Evolutionary conservation across 2,113 vertebrate species (phyloP), one percentile per base, ranked within the genome.

Genomic region (Tachysurus vachellii): DNA sequence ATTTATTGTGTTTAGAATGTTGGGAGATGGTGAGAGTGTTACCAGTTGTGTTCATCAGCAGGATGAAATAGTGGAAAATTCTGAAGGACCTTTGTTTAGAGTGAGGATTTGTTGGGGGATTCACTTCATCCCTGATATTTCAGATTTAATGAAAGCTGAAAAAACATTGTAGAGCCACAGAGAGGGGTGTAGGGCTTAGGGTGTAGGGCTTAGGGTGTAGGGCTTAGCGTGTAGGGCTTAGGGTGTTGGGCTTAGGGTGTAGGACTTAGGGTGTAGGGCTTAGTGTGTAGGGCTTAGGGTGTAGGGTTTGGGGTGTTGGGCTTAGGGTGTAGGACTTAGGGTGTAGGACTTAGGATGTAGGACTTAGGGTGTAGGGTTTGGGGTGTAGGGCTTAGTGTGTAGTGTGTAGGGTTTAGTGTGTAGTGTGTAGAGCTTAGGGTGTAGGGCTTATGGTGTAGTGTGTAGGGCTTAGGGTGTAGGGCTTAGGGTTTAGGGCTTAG

Each of bases 1-100:
- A 82, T 82, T 82, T 82, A 36, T 16, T 82, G 80, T 82, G 80
- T 82, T 82, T 82, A 82, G 56, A 82, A 82, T 2, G 57, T 82
- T 82, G 57, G 53, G 79, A 56, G 79, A 80, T 80, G 47, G 75
- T 36, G 77, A 80, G 59, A 57, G 80, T 82, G 80, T 44, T 82
- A 44, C 80, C 80, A 82, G 57, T 82, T 82, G 79, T 80, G 79
- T 64, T 82, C 80, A 36, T 82, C 57, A 62, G 80, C 19, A 26
- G 56, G 57, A 82, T 44, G 57, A 44, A 82, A 61, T 82, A 62
- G 57, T 82, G 59, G 80, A 82, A 82, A 44, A 21, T 82, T 83
- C 50, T 10, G 61, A 28, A 50, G 50, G 50, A 42, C 76, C 57
- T 80, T 80, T 14, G 54, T 80, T 42, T 36, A 62, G 59, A 36